Base-by-base conservation (phyloP, 2,113 vertebrate species). In the Hipposideros armiger region DNA sequence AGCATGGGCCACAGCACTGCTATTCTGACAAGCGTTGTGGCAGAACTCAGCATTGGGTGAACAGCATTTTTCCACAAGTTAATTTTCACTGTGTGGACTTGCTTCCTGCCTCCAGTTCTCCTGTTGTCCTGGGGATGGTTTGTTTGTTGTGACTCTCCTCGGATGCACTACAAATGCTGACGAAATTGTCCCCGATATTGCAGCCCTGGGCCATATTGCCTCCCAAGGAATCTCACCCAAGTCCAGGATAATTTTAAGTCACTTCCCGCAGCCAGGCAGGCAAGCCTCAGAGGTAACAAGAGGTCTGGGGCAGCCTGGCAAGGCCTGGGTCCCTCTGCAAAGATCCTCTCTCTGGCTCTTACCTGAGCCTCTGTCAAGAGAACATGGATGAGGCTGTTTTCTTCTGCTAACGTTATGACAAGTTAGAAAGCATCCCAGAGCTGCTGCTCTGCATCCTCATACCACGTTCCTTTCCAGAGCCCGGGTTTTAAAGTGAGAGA, bases 61-160 rank as follows among this genome's bases (percentile, higher is more conserved):
- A 64, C 70, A 72, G 83, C 13, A 0, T 89, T 97, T 92, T 97
- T 94, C 93, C 91, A 94, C 82, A 85, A 76, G 70, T 32, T 90
- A 56, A 86, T 93, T 90, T 56, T 95, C 62, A 83, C 91, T 64
- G n/a, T 19, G 60, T 40, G 60, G 72, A 95, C 52, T 92, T 19
- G 78, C 47, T 87, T 95, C 64, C 95, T 3, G 4, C 70, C 69
- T 77, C 45, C 58, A 86, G 17, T 74, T n/a, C 94, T 95, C 78
- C 92, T 96, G 94, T 90, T 77, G 95, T 97, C 95, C 91, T 87
- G 91, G 94, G 96, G 91, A 97, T 97, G 93, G 78, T 95, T 93
- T 95, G 94, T 97, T 97, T 97, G 97, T 96, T 96, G 93, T 96
- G 88, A 83, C 81, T 95, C 91, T 92, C 64, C 96, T 90, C 58